Evolutionary conservation across 1,140 invertebrate species (phyloP).

Genomic region (Drosophila persimilis): DNA sequence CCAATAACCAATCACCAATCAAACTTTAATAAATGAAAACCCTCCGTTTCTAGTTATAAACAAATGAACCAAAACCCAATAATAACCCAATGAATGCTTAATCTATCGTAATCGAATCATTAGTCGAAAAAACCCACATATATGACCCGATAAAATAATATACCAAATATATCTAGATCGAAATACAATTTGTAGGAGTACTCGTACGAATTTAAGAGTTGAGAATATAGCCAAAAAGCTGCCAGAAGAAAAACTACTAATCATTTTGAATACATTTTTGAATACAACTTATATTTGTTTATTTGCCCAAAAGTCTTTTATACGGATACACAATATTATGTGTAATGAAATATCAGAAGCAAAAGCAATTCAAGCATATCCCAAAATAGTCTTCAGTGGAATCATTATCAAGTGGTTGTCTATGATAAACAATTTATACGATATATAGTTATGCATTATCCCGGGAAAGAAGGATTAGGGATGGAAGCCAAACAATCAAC

Average conservation of each 20-base stretch:
- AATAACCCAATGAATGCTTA: conserved; percentile 44
- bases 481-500: conserved; percentile 75
- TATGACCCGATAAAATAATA: conserved; percentile 49
- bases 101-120: conserved; percentile 41
- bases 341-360: conserved; percentile 17
- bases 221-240: no score
- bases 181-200: conserved; percentile 27
- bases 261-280: no score
- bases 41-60: conserved; percentile 81
- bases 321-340: no score
- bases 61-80: conserved; percentile 68
- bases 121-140: conserved; percentile 38
- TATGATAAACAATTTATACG: conserved; percentile 43
- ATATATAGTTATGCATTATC: conserved; percentile 20
- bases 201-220: conserved; percentile 43
- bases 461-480: conserved; percentile 3
- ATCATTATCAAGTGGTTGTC: conserved; percentile 70
- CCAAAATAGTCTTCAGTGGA: conserved; percentile 73
- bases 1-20: conserved; percentile 59
- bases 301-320: no score
- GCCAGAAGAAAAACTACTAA: no score
- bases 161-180: conserved; percentile 25
- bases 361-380: conserved; percentile 79
- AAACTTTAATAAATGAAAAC: conserved; percentile 63
- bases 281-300: no score